Conservation (phyloP, 2,113 vertebrate genomes). For the Nycticebus coucang region DNA sequence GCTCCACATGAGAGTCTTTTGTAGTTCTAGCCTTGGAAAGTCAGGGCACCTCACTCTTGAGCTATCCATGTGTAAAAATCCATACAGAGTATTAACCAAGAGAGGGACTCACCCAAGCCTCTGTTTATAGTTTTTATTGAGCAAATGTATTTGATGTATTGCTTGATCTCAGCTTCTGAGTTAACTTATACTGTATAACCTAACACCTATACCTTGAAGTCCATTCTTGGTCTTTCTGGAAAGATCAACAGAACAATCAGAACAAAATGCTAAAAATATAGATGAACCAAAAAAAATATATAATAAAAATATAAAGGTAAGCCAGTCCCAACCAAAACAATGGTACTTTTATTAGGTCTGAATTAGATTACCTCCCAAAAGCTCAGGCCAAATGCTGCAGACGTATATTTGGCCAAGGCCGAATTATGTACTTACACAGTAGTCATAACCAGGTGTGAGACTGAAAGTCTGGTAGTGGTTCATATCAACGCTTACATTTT, state of each 20-base stretch:
- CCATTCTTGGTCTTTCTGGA: neutral
- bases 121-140: neutral
- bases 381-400: neutral
- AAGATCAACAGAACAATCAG: too few relatives aligned
- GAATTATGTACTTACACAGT: neutral
- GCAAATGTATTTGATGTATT: neutral
- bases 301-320: neutral
- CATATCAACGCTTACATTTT: neutral
- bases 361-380: neutral
- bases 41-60: neutral
- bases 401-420: neutral
- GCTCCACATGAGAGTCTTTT: neutral
- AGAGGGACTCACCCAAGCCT: neutral
- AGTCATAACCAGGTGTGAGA: neutral
- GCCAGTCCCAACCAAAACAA: neutral
- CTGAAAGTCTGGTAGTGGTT: neutral
- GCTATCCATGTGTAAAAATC: neutral
- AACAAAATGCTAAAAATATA: too few relatives aligned
- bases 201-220: neutral
- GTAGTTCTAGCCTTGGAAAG: neutral
- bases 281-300: too few relatives aligned
- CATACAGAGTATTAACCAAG: neutral
- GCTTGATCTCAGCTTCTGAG: neutral
- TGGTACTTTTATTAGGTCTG: rapidly evolving
- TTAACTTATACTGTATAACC: neutral